Evolutionary conservation across 1,140 invertebrate species (phyloP).

Genomic region (Formica selysi): DNA sequence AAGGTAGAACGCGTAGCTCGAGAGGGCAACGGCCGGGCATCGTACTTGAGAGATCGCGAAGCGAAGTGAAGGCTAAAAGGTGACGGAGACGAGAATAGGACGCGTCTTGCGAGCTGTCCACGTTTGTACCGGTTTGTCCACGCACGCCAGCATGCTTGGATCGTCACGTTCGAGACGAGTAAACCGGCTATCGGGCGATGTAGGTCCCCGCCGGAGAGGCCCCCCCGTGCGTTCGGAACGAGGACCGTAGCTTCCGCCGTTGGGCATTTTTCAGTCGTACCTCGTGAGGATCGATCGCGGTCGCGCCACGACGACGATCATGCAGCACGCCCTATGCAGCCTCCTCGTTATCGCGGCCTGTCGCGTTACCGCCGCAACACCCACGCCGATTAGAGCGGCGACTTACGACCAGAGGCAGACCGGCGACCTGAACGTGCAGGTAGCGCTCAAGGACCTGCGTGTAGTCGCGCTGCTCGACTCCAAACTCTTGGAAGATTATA

Average conservation of each 20-base stretch:
- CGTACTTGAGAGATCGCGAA: constrained; percentile 60
- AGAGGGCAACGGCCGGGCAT: constrained; percentile 77
- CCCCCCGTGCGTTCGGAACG: constrained; percentile 30
- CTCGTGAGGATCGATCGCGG: neutral
- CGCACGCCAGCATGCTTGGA: constrained; percentile 10
- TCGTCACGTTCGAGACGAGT: constrained; percentile 48
- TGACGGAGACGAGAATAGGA: constrained; percentile 33
- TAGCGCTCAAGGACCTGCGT: constrained; percentile 92
- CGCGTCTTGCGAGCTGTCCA: constrained; percentile 10
- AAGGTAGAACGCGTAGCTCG: constrained; percentile 38
- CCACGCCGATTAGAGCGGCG: constrained; percentile 51
- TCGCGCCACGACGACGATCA: constrained; percentile 36
- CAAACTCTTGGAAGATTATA: constrained; percentile 86
- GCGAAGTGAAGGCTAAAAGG: constrained; percentile 34
- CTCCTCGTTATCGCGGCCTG: constrained; percentile 54
- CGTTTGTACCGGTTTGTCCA: constrained; percentile 72
- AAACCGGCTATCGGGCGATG: constrained; percentile 17
- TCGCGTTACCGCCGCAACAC: constrained; percentile 17
- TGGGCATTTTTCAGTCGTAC: constrained; percentile 68
- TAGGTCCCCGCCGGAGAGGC: constrained; percentile 5
- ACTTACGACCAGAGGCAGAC: constrained; percentile 91
- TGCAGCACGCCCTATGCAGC: constrained; percentile 64
- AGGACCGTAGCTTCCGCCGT: constrained; percentile 20
- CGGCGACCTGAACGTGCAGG: constrained; percentile 92
- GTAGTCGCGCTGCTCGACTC: constrained; percentile 90